Evolutionary conservation across 2,113 vertebrate species (phyloP).

Genomic region (Scartelaos histophorus): DNA sequence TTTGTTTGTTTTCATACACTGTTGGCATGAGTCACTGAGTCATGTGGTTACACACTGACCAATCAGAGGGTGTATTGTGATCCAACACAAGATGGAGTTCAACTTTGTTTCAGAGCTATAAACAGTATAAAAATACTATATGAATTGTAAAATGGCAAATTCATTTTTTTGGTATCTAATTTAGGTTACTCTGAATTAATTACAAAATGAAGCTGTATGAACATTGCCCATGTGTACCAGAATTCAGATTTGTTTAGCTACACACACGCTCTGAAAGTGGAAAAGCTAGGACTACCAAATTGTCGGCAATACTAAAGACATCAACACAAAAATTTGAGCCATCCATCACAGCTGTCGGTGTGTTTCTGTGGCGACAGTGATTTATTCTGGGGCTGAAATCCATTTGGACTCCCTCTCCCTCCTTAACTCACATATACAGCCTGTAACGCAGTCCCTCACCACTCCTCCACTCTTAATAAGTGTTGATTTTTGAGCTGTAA

Average conservation of each 20-base stretch:
- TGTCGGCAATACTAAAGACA: constrained; percentile 84
- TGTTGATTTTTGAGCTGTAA: constrained; percentile 49
- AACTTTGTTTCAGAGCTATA: neutral
- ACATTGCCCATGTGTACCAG: constrained; percentile 27
- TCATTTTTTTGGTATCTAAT: neutral
- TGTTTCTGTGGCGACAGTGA: constrained; percentile 80
- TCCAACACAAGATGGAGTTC: constrained; percentile 47
- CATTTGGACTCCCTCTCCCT: constrained; percentile 70
- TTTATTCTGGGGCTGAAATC: constrained; percentile 79
- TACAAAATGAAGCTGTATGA: constrained; percentile 9
- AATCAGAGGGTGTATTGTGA: constrained; percentile 34
- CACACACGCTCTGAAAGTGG: constrained; percentile 62
- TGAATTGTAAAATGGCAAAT: neutral
- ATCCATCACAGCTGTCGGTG: constrained; percentile 81
- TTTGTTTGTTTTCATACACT: constrained; percentile 25
- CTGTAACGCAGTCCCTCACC: constrained; percentile 29
- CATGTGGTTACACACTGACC: constrained; percentile 49
- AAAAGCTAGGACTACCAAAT: constrained; percentile 79
- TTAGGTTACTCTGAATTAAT: neutral
- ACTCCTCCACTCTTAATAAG: constrained; percentile 51
- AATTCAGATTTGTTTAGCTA: constrained; percentile 62
- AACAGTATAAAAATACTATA: neutral
- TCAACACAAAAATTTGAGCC: constrained; percentile 81
- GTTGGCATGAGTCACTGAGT: constrained; percentile 42
- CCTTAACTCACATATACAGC: constrained; percentile 21